Conservation (phyloP, 2,888 invertebrate genomes). For the Gymnocheta viridis region DNA sequence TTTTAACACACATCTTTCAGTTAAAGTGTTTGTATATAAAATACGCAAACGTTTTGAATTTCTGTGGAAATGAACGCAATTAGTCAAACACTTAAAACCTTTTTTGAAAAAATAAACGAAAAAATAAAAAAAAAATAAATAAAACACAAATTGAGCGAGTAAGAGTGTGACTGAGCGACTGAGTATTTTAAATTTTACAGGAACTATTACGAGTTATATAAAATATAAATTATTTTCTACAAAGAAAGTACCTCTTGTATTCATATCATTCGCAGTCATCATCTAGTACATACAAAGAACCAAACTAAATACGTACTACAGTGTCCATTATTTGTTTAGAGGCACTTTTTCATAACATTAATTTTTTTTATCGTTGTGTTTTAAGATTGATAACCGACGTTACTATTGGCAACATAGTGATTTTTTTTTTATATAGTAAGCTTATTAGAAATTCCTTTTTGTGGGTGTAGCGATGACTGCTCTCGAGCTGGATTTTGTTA, state of each 20-base stretch:
- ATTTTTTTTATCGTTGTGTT: too few species aligned
- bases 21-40: constrained; percentile 4
- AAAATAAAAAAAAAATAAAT: not conserved
- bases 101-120: constrained; percentile 21
- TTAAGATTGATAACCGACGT: too few species aligned
- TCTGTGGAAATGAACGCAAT: constrained; percentile 75
- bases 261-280: constrained; percentile 45
- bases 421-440: too few species aligned
- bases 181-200: constrained; percentile 62
- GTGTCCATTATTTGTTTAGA: not conserved
- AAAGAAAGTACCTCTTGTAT: constrained; percentile 53
- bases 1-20: not conserved
- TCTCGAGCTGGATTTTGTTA: too few species aligned
- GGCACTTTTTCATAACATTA: not conserved
- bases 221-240: constrained; percentile 65
- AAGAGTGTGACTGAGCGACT: constrained; percentile 29
- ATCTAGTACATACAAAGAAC: constrained; percentile 3
- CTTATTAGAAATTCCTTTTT: too few species aligned
- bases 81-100: constrained; percentile 77
- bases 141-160: constrained; percentile 12
- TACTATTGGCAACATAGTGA: too few species aligned
- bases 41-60: constrained; percentile 68
- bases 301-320: not conserved
- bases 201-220: constrained; percentile 66
- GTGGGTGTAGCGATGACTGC: too few species aligned